A percentile compares a stretch with the other conserved stretches of the same genome.
These are phyloP conservation scores for Aptenodytes patagonicus DNA, from an alignment of 2,113 vertebrate species.

Conservation along the genomic window DNA sequence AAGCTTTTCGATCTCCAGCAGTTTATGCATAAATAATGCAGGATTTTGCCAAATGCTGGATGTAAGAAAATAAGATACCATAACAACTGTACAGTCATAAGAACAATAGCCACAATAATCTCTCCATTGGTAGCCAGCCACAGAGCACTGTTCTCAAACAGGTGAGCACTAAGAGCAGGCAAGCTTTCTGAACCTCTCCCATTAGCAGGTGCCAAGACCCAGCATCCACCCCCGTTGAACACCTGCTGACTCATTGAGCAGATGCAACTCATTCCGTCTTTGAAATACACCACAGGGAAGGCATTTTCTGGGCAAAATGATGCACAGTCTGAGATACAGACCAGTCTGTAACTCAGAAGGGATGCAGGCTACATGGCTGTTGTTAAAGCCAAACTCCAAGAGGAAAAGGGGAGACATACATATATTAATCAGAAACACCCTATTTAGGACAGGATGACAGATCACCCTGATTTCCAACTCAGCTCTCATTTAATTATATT, in stretches of 20 bases:
- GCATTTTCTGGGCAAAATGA: not conserved
- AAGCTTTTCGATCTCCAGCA: not conserved
- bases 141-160: not conserved
- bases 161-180: not conserved
- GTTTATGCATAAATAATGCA: not conserved
- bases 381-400: not conserved
- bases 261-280: not conserved
- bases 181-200: not conserved
- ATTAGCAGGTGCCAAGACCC: not conserved
- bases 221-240: fast-evolving
- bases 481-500: not conserved
- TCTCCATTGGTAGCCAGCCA: not conserved
- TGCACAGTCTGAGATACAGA: not conserved
- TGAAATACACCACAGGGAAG: not conserved
- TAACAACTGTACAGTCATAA: not conserved
- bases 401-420: not conserved
- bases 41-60: not conserved
- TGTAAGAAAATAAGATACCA: not conserved
- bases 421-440: not conserved
- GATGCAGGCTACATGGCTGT: not conserved
- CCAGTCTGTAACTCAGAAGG: not conserved
- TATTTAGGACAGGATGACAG: not conserved
- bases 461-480: not conserved
- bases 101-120: not conserved
- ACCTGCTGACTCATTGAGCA: not conserved